Base-by-base conservation (phyloP, 2,888 invertebrate species). In the Onchidella celtica region DNA sequence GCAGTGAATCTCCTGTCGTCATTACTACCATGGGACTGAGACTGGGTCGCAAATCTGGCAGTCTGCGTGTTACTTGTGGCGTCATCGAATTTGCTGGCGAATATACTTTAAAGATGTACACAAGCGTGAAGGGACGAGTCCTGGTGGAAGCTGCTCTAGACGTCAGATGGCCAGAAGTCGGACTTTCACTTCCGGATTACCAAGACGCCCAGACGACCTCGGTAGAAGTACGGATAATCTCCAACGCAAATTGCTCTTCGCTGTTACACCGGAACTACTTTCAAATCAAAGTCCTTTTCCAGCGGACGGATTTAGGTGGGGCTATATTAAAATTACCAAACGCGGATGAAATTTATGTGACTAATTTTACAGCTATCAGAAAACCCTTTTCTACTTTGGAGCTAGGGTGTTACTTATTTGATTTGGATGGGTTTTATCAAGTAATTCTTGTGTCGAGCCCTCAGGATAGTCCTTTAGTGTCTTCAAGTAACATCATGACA, bases 1-100 rank as follows among this genome's bases (percentile, higher is more conserved):
- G 14, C 17, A 11, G n/a, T 34, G 63, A 73, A 6, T 76, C 79
- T 29, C 84, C 83, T 32, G 82, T 72, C 32, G 89, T 89, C 68
- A 88, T 91, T 72, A 88, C 89, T 29, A 88, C 88, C 32, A 34
- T 88, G 65, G 86, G 86, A 9, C 81, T 89, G 9, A 84, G 85
- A 65, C 69, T 85, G 11, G 86, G 85, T 29, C 84, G 83, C 66
- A 83, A 83, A 32, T 77, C 85, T 11, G 90, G 90, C n/a, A 84
- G 74, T n/a, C 80, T 90, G 9, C 81, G 81, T 14, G 86, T 91
- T 17, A 77, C 86, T 0, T 92, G 92, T 84, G 92, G 92, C 1
- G 83, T 89, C 29, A 84, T 92, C 29, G 92, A 92, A 83, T 86
- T 88, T 55, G 90, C 91, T 3, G 91, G 90, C 4, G 80, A 85